Evolutionary conservation across 1,140 invertebrate genomes (phyloP).

Genomic region (Drosophila tristis): DNA sequence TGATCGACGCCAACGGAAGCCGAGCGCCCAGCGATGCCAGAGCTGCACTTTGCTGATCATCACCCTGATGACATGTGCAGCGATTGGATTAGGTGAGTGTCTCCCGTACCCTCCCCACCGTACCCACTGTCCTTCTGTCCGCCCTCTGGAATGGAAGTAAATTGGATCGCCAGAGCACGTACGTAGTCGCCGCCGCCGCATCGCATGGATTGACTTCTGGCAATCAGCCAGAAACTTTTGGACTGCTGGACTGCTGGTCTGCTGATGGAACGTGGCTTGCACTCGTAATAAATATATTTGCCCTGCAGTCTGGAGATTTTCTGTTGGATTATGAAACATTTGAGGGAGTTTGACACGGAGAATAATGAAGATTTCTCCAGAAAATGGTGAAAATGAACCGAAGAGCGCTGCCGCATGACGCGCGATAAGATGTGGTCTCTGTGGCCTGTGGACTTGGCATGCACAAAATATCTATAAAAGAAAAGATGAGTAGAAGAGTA

Average conservation of each 20-base stretch:
- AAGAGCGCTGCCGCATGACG: no score
- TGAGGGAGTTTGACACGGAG: no score
- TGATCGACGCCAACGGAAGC: conserved; percentile 93
- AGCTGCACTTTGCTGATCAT: conserved; percentile 92
- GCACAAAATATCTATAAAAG: no score
- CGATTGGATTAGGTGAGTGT: conserved; percentile 86
- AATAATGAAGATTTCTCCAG: no score
- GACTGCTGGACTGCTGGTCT: not conserved
- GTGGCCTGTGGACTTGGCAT: no score
- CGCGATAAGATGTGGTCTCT: no score
- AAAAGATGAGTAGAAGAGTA: no score
- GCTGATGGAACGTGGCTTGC: no score
- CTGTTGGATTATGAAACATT: no score
- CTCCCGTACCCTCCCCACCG: not conserved
- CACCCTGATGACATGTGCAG: conserved; percentile 92
- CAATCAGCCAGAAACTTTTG: conserved; percentile 64
- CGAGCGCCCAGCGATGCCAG: conserved; percentile 89
- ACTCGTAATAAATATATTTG: no score
- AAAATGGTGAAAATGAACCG: no score
- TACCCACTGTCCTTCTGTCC: conserved; percentile 22
- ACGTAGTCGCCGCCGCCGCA: conserved; percentile 16
- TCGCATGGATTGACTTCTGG: conserved; percentile 61
- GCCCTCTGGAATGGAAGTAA: conserved; percentile 11
- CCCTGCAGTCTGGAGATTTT: no score
- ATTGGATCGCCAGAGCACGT: conserved; percentile 22